Evolutionary conservation across 2,113 vertebrate genomes (phyloP).

Genomic region (Coracopsis vasa): DNA sequence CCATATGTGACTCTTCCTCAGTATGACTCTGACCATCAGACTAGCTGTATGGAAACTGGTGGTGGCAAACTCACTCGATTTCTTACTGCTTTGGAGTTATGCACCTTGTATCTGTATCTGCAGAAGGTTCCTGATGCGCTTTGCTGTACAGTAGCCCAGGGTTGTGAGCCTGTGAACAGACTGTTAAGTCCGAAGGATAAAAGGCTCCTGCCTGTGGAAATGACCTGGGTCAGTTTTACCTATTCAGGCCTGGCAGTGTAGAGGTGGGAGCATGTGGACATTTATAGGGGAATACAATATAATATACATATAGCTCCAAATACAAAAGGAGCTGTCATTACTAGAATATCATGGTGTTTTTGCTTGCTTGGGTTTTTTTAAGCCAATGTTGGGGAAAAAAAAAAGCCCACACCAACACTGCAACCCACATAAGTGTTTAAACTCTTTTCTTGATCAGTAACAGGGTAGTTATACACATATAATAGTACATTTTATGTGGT

Average conservation of each 20-base stretch:
- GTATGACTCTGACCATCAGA: not conserved
- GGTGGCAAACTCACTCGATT: not conserved
- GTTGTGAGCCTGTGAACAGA: not conserved
- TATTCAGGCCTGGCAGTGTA: not conserved
- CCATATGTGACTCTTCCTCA: not conserved
- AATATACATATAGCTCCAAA: too few relatives aligned
- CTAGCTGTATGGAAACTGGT: not conserved
- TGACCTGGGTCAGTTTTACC: not conserved
- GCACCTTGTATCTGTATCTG: not conserved
- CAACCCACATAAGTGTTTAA: not conserved
- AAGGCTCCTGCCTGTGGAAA: not conserved
- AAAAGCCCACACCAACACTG: rapidly evolving
- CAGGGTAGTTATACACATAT: not conserved
- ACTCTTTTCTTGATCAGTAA: not conserved
- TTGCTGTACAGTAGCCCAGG: not conserved
- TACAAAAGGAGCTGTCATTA: not conserved
- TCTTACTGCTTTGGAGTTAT: not conserved
- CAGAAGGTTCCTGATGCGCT: not conserved
- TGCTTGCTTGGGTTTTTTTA: not conserved
- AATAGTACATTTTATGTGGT: not conserved
- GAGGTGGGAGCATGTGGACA: not conserved
- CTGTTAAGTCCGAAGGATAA: not conserved
- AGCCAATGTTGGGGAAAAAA: not conserved
- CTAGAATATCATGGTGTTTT: not conserved
- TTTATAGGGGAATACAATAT: not conserved